phyloP scores from a whole-genome alignment of 2,888 invertebrate species.

The Chymomyza amoena region DNA sequence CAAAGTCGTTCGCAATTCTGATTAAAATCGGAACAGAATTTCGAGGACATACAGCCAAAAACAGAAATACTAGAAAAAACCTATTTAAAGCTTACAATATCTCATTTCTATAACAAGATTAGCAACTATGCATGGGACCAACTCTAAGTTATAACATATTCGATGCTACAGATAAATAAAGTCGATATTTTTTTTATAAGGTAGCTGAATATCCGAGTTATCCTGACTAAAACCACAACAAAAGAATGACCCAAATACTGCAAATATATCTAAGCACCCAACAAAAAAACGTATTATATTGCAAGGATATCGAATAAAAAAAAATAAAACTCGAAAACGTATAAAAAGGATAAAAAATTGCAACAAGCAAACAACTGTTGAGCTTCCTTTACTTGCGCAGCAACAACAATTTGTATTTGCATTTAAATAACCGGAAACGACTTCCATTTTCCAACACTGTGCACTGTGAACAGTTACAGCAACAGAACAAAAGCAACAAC shows the following conservation, averaged over 20 bases:
- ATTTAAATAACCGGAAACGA: slow-evolving; percentile 71
- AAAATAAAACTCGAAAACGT: slow-evolving; percentile 1
- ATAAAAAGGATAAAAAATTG: slow-evolving; percentile 39
- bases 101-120: too few species aligned
- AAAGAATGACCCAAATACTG: slow-evolving; percentile 30
- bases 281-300: not conserved
- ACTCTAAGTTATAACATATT: too few species aligned
- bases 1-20: too few species aligned
- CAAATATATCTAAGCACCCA: not conserved
- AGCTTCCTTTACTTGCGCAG: slow-evolving; percentile 37
- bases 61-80: too few species aligned
- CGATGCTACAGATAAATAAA: too few species aligned
- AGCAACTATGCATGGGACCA: too few species aligned
- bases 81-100: too few species aligned
- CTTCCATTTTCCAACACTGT: slow-evolving; percentile 10
- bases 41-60: too few species aligned
- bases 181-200: too few species aligned
- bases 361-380: slow-evolving; percentile 61
- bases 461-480: slow-evolving; percentile 12
- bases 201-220: too few species aligned
- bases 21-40: too few species aligned
- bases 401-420: slow-evolving; percentile 61
- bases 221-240: too few species aligned
- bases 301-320: slow-evolving; percentile 1
- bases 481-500: slow-evolving; percentile 21